phyloP scores from a whole-genome alignment of 2,113 vertebrate species.

The Heliornis fulica region DNA sequence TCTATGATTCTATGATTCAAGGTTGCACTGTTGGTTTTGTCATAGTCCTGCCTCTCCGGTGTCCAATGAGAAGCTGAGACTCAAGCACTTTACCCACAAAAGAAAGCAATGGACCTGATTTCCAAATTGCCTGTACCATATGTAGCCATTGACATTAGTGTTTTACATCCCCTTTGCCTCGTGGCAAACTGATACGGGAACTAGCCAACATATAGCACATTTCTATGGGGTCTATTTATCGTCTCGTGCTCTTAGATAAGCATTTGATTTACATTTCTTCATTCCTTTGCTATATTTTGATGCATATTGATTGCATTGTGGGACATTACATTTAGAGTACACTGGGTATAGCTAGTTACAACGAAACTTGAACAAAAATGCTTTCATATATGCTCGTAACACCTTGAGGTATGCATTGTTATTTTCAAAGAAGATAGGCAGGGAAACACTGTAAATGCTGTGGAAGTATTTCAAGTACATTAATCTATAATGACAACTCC shows the following conservation, averaged over 20 bases:
- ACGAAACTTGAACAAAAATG: not conserved
- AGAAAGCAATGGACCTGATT: not conserved
- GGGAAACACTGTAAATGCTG: not conserved
- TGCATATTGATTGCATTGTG: not conserved
- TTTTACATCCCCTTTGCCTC: not conserved
- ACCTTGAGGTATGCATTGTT: not conserved
- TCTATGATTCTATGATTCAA: too few relatives aligned
- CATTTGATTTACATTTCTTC: not conserved
- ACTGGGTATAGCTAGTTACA: not conserved
- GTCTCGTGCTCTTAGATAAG: not conserved
- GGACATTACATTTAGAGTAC: not conserved
- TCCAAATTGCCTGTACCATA: not conserved
- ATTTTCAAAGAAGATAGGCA: not conserved
- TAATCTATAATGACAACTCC: not conserved
- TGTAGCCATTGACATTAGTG: not conserved
- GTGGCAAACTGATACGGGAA: not conserved
- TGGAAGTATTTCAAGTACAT: not conserved
- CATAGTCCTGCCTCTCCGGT: not conserved
- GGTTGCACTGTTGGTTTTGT: not conserved
- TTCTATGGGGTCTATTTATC: not conserved
- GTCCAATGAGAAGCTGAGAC: not conserved
- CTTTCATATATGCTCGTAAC: not conserved
- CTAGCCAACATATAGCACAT: not conserved
- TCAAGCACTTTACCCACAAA: not conserved
- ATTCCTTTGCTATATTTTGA: not conserved